Evolutionary conservation across 2,797 vertebrate genomes (phyloP).

Genomic region (Poecilia wingei): DNA sequence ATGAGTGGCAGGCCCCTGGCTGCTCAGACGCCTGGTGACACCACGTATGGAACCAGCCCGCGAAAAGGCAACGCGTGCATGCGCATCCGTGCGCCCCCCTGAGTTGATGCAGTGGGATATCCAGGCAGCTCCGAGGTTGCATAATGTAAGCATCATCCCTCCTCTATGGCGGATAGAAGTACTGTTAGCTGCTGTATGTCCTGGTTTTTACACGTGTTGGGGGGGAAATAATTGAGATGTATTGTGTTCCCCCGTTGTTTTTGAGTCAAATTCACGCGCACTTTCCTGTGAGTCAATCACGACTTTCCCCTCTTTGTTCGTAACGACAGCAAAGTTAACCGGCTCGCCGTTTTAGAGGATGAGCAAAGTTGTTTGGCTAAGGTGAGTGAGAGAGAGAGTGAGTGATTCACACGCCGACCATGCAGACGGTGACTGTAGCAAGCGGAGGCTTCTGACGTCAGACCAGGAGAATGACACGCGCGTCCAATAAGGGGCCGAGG

Average conservation of each 20-base stretch:
- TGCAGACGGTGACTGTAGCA: slow-evolving; percentile 83
- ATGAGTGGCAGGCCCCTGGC: not conserved
- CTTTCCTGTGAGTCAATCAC: not conserved
- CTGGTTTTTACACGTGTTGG: not conserved
- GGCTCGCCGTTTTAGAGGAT: not conserved
- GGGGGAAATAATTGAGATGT: not conserved
- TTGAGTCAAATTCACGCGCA: not conserved
- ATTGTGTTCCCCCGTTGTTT: not conserved
- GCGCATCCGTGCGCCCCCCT: not conserved
- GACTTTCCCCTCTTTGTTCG: not conserved
- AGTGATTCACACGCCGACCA: slow-evolving; percentile 70
- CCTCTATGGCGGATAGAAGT: slow-evolving; percentile 11
- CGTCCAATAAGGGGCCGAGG: slow-evolving; percentile 84
- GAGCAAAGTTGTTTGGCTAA: slow-evolving; percentile 5
- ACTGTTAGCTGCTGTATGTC: slow-evolving; percentile 22
- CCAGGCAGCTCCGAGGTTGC: slow-evolving; percentile 42
- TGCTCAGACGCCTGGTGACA: slow-evolving; percentile 10
- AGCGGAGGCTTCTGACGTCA: slow-evolving; percentile 92
- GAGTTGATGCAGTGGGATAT: slow-evolving; percentile 44
- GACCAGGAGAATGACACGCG: slow-evolving; percentile 84
- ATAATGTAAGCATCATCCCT: slow-evolving; percentile 24
- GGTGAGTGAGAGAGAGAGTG: slow-evolving; percentile 13
- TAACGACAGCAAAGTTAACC: not conserved
- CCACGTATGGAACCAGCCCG: slow-evolving; percentile 13
- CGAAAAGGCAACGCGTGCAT: not conserved